Conservation (phyloP, 2,113 vertebrate genomes). For the Empidonax alnorum region DNA sequence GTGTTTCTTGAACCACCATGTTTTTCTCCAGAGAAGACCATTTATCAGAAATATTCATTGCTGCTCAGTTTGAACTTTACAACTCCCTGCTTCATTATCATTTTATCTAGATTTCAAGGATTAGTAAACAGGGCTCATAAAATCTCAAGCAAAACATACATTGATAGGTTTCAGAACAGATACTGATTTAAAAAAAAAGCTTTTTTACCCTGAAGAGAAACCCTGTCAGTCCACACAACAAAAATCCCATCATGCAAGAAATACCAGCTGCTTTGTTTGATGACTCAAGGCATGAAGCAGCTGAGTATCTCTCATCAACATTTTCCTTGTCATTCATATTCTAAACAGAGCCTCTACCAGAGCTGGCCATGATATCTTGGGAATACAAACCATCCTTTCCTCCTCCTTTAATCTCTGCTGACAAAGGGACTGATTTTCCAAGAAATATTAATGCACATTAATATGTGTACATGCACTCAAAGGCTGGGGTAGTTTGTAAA, state of each 20-base stretch:
- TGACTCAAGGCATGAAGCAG: constrained; percentile 33
- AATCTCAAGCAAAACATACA: background rate
- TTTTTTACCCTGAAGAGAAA: constrained; percentile 21
- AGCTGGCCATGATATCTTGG: background rate
- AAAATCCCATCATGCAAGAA: background rate
- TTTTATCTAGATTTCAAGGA: background rate
- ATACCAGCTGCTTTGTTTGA: constrained; percentile 37
- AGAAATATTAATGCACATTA: background rate
- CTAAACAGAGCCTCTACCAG: background rate
- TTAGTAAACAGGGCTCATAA: background rate
- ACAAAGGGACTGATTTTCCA: background rate
- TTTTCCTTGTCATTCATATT: background rate
- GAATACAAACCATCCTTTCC: background rate
- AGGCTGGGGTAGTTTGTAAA: background rate
- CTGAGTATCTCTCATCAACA: background rate
- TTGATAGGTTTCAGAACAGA: background rate
- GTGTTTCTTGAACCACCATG: background rate
- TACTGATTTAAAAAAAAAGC: background rate
- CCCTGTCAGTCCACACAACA: background rate
- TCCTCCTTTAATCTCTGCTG: background rate
- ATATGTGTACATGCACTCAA: background rate
- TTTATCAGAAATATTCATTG: background rate
- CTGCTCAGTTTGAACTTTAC: background rate
- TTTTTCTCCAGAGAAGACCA: background rate
- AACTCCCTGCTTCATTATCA: background rate